phyloP scores from a whole-genome alignment of 2,113 vertebrate species.

The Procavia capensis region DNA sequence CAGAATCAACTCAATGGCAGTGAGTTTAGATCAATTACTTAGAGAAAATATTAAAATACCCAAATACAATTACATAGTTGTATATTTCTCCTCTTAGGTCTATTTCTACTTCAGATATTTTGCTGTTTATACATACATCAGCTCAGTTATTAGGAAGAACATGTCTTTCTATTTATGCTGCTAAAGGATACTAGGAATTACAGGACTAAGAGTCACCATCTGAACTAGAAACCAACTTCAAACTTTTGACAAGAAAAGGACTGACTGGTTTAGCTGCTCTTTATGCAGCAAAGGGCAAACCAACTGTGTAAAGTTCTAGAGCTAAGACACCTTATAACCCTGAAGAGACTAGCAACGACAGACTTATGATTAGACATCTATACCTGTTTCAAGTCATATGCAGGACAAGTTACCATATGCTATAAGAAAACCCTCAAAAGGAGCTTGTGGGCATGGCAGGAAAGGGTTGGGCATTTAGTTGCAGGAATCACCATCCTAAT shows the following conservation, averaged over 20 bases:
- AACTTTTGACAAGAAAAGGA: constrained; percentile 52
- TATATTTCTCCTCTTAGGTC: neutral
- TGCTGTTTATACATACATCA: neutral
- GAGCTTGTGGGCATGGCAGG: constrained; percentile 50
- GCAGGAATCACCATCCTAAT: constrained; percentile 77
- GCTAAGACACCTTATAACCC: neutral
- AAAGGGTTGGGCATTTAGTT: constrained; percentile 51
- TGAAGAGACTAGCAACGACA: neutral
- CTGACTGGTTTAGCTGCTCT: neutral
- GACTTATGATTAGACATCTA: neutral
- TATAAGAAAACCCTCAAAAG: constrained; percentile 61
- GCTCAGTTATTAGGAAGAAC: constrained; percentile 17
- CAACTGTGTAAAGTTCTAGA: neutral
- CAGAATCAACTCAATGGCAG: too few relatives aligned
- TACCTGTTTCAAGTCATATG: constrained; percentile 19
- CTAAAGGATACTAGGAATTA: neutral
- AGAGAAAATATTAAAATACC: constrained; percentile 4
- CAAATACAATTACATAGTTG: neutral
- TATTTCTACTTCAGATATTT: neutral
- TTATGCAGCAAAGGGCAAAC: neutral
- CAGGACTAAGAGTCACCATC: neutral
- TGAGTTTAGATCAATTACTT: neutral
- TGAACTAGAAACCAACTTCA: constrained; percentile 56
- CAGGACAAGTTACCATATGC: neutral
- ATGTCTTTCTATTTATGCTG: neutral